Percentiles rank a stretch among this genome's conserved stretches.
Evolutionary conservation across 1,140 invertebrate species (phyloP).

Genomic region (Luehdorfia chinensis): DNA sequence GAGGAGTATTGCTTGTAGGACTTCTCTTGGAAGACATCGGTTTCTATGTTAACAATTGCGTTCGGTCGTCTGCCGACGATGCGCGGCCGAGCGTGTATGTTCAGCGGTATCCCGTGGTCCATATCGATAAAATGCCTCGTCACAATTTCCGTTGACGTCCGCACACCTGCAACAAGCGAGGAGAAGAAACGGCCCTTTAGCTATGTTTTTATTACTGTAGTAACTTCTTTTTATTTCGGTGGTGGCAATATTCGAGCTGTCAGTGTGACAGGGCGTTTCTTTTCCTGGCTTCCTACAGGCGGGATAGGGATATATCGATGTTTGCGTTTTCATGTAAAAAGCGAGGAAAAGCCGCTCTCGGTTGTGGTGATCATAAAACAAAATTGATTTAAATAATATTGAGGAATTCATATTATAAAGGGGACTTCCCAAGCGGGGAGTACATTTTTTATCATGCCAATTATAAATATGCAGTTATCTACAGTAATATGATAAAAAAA

Average conservation of each 20-base stretch:
- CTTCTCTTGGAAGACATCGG: slow-evolving; percentile 69
- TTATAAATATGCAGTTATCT: no score
- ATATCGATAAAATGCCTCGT: slow-evolving; percentile 63
- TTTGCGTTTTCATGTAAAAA: slow-evolving; percentile 51
- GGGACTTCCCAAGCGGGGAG: no score
- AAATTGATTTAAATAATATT: no score
- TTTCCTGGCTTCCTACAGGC: slow-evolving; percentile 73
- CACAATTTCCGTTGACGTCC: slow-evolving; percentile 65
- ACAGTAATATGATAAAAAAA: no score
- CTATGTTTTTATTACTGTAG: slow-evolving; percentile 16
- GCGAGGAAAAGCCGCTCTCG: slow-evolving; percentile 65
- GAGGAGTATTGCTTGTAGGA: slow-evolving; percentile 73
- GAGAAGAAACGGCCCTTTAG: slow-evolving; percentile 68
- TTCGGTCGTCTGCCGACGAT: slow-evolving; percentile 56
- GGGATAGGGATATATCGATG: slow-evolving; percentile 22
- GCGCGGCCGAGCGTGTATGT: slow-evolving; percentile 58
- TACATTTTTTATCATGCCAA: no score
- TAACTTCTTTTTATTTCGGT: slow-evolving; percentile 17
- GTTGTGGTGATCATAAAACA: no score
- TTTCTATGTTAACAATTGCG: slow-evolving; percentile 64
- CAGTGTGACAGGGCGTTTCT: slow-evolving; percentile 55
- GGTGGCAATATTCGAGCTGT: slow-evolving; percentile 28
- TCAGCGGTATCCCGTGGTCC: slow-evolving; percentile 59
- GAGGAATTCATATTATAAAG: no score
- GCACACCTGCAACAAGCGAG: slow-evolving; percentile 72